Base-by-base conservation (phyloP, 2,797 vertebrate genomes). In the Argyrosomus regius region DNA sequence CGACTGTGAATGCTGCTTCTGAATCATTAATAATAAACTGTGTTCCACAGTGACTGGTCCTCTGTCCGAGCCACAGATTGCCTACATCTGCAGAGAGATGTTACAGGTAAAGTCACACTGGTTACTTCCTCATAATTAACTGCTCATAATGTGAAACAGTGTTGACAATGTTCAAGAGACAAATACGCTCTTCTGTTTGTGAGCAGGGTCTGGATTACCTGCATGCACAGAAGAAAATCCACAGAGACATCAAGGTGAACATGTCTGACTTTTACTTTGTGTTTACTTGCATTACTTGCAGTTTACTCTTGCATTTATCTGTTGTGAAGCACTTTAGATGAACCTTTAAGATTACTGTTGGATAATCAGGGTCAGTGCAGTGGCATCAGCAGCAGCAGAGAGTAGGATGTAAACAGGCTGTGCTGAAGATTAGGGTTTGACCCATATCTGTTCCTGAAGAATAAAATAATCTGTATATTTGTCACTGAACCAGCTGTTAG, bases 241-340 rank as follows among this genome's bases (percentile, higher is more conserved):
- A 98, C 90, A 90, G 97, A 85, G 97, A 98, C 84, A 98, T 98
- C 74, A 98, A 98, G 96, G 97, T 98, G 75, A 89, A 61, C 7
- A 1, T 11, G 39, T 31, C 18, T 7, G 22, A 50, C 11, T 50
- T 45, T 24, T 52, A 2, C n/a, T 64, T 39, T 39, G 35, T 39
- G 35, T 39, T 39, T 39, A 9, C 35, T 39, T 56, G n/a, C 46
- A 46, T 62, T 11, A 13, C 48, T 41, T 46, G 35, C 35, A 39
- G 22, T 72, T 39, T 62, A 3, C 35, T 62, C 22, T 71, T 62
- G n/a, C 4, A 14, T 54, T 64, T 57, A 17, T 65, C 75, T 48
- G 57, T 24, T 13, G 16, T 62, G 56, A 49, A 48, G 13, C 56
- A 41, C 11, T 5, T 35, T 18, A 46, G n/a, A 24, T 52, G 17